Evolutionary conservation across 2,888 invertebrate species (phyloP).

Genomic region (Lycaena phlaeas): DNA sequence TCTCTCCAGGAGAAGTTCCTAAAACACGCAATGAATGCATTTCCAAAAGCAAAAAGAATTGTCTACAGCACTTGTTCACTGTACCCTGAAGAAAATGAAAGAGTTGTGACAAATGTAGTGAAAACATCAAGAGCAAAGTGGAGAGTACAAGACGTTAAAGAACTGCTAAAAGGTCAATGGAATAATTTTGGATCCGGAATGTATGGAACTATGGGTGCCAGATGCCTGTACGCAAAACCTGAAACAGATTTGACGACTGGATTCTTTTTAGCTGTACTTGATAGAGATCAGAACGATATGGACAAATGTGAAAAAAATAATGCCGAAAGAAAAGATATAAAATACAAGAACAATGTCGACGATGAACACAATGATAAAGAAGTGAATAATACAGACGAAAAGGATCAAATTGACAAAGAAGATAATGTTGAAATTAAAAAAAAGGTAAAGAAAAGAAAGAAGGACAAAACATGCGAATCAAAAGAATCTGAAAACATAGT

Average conservation of each 20-base stretch:
- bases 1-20: conserved; percentile 88
- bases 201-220: conserved; percentile 77
- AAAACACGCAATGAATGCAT: conserved; percentile 86
- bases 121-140: conserved; percentile 70
- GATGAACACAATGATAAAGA: conserved; percentile 1
- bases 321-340: conserved; percentile 14
- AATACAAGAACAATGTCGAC: conserved; percentile 12
- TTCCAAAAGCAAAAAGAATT: conserved; percentile 87
- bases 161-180: conserved; percentile 77
- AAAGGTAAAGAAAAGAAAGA: conserved; percentile 14
- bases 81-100: conserved; percentile 92
- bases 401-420: conserved; percentile 16
- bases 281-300: conserved; percentile 67
- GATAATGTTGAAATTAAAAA: conserved; percentile 7
- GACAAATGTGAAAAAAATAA: conserved; percentile 26
- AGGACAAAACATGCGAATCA: not conserved
- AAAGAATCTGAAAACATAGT: not conserved
- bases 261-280: conserved; percentile 95
- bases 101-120: conserved; percentile 84
- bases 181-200: conserved; percentile 77
- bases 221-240: conserved; percentile 85
- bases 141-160: conserved; percentile 75
- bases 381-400: not conserved
- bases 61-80: conserved; percentile 98
- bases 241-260: conserved; percentile 89